Evolutionary conservation across 2,113 vertebrate species (phyloP).

Genomic region (Oncorhynchus masou): DNA sequence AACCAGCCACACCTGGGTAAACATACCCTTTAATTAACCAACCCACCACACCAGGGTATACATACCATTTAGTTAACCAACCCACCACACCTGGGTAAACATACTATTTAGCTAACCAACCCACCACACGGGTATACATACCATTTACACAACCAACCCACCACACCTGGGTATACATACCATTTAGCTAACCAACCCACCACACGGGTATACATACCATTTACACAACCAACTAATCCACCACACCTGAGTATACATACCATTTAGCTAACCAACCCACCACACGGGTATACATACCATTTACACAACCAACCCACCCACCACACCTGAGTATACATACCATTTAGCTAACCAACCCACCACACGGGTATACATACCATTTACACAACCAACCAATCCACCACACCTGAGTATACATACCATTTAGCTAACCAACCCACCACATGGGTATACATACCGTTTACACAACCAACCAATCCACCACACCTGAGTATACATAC

Average conservation of each 20-base stretch:
- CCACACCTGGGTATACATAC: too few relatives aligned
- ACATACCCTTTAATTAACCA: neutral
- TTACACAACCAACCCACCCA: neutral
- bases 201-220: too few relatives aligned
- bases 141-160: too few relatives aligned
- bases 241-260: neutral
- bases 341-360: neutral
- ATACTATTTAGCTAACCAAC: too few relatives aligned
- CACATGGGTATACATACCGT: too few relatives aligned
- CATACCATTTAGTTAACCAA: constrained; percentile 3
- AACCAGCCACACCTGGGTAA: neutral
- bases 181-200: too few relatives aligned
- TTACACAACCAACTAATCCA: neutral
- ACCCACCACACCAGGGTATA: neutral
- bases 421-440: too few relatives aligned
- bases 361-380: too few relatives aligned
- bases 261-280: neutral
- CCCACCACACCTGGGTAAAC: neutral
- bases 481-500: neutral
- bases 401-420: too few relatives aligned
- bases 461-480: neutral
- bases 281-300: neutral
- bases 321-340: neutral
- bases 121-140: too few relatives aligned
- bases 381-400: too few relatives aligned